Base-by-base conservation (phyloP, 2,888 invertebrate genomes). In the Sminthurinus aureus region DNA sequence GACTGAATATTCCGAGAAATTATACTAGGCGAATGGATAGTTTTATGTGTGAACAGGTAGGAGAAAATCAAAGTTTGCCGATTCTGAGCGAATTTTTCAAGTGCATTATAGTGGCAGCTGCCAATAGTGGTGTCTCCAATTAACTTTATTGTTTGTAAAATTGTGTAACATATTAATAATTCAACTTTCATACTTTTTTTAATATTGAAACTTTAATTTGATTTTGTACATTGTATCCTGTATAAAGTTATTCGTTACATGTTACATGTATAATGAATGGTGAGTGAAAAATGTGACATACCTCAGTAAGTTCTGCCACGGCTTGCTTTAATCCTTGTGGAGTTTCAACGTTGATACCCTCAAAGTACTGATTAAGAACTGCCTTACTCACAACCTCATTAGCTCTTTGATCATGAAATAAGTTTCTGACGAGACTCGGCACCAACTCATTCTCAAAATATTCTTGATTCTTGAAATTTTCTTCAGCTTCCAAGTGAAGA, bases 361-460 rank as follows among this genome's bases (percentile, higher is more conserved):
- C 83, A 75, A 89, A 88, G 77, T 89, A 89, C 52, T 89, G 88
- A 9, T 84, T 79, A 51, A 87, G 82, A 15, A 88, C 87, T 0
- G 88, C 87, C 64, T 88, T 84, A 11, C 84, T 77, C 3, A 86
- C 85, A 2, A 87, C 87, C 15, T 86, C 86, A 24, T 85, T 50
- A 12, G 87, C 85, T 4, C 85, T 79, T 0, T 86, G 58, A n/a
- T 85, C 83, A 69, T 85, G 85, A 69, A 88, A 76, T 12, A 84
- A 66, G 4, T 52, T 73, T 26, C 79, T 64, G 11, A 88, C 58
- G 0, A 87, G 52, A 15, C 82, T 52, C 0, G 88, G 89, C 11
- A 89, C 50, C 0, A 89, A 38, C 20, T 81, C 75, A 1, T 81
- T 80, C 50, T 87, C 85, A 82, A 89, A 86, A 38, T 87, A 86